These are phyloP conservation scores for Cataglyphis albicans DNA, from an alignment of 2,888 invertebrate genomes.

Conservation along the genomic window DNA sequence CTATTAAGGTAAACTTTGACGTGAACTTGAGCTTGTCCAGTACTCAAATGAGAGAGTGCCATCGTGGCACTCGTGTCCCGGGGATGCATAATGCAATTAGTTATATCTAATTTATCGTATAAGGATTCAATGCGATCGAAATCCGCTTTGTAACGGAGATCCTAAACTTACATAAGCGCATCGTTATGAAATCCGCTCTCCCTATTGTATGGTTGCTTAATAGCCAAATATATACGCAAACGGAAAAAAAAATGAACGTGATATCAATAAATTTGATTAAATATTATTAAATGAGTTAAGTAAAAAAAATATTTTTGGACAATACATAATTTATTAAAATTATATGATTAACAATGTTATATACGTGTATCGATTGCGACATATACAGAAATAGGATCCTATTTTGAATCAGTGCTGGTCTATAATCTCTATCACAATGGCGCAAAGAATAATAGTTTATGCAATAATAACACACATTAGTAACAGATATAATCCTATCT, in stretches of 20 bases:
- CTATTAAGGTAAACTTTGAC: slow-evolving; percentile 45
- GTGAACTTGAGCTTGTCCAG: slow-evolving; percentile 57
- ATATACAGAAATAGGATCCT: slow-evolving; percentile 21
- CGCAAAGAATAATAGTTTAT: slow-evolving; percentile 32
- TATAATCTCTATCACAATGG: slow-evolving; percentile 37
- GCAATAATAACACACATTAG: slow-evolving; percentile 21
- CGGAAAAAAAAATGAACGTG: not conserved
- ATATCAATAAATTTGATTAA: not conserved
- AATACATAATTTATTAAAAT: slow-evolving; percentile 53
- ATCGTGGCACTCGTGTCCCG: slow-evolving; percentile 43
- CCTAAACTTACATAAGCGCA: slow-evolving; percentile 62
- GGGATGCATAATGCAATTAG: slow-evolving; percentile 79
- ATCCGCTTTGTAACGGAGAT: slow-evolving; percentile 50
- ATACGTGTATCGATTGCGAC: slow-evolving; percentile 13
- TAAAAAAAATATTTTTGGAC: slow-evolving; percentile 1
- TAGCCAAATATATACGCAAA: not conserved
- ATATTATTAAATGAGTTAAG: not conserved
- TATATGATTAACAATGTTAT: slow-evolving; percentile 29
- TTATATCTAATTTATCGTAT: slow-evolving; percentile 79
- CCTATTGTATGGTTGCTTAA: not conserved
- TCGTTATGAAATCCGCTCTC: not conserved
- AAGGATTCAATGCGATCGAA: slow-evolving; percentile 70
- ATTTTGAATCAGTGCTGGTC: slow-evolving; percentile 38
- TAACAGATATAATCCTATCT: slow-evolving; percentile 21
- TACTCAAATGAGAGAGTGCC: slow-evolving; percentile 58